Evolutionary conservation across 64 coral and sea anemone species (phyloP).

Genomic region (Porites australiensis): DNA sequence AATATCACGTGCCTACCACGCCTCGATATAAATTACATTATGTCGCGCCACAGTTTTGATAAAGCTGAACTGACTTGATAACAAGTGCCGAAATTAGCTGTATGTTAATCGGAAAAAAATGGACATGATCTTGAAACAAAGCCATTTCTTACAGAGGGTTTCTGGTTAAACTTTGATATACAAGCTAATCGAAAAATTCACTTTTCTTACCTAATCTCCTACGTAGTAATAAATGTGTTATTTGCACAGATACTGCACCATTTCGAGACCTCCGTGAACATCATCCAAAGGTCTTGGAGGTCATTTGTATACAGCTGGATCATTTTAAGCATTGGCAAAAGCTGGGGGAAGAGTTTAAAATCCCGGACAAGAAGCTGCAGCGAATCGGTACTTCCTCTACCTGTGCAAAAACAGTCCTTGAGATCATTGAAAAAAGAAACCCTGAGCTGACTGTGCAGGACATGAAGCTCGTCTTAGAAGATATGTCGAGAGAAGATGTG

Average conservation of each 20-base stretch:
- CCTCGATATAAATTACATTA: no score
- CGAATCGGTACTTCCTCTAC: background rate
- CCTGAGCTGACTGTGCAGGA: conserved; percentile 35
- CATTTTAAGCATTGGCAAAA: background rate
- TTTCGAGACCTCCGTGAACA: background rate
- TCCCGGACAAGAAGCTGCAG: background rate
- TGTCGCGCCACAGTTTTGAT: no score
- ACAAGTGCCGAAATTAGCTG: no score
- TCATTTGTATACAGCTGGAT: conserved; percentile 35
- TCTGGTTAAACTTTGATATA: no score
- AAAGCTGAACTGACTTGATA: no score
- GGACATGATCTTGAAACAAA: no score
- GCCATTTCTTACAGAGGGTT: no score
- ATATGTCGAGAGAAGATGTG: conserved; percentile 19
- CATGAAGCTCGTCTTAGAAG: background rate
- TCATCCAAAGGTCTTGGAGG: conserved; percentile 1
- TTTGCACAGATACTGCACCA: background rate
- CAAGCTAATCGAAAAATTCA: no score
- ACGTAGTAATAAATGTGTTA: background rate
- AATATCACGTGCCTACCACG: no score
- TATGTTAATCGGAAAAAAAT: no score
- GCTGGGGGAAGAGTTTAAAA: conserved; percentile 6
- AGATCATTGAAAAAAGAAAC: background rate
- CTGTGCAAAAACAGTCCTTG: conserved; percentile 19
- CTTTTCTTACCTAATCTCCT: no score